Conservation (phyloP, 2,888 invertebrate genomes). For the Timema cristinae region DNA sequence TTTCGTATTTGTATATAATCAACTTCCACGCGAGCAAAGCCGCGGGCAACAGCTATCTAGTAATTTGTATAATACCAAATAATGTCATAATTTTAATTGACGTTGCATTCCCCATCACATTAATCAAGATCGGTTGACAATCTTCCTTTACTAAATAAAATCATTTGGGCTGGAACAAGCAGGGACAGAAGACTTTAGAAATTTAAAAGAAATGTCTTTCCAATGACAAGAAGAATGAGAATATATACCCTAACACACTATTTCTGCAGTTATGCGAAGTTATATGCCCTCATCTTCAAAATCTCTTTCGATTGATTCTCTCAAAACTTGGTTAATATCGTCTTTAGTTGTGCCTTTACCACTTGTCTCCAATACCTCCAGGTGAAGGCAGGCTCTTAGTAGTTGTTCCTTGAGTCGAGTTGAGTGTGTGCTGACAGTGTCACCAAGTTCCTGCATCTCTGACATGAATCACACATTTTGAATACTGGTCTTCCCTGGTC, state of each 20-base stretch:
- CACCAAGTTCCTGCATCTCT: neutral
- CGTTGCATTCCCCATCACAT: no score
- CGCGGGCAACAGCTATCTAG: no score
- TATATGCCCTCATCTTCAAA: conserved; percentile 15
- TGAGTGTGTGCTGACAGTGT: neutral
- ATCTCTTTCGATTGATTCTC: neutral
- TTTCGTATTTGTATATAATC: no score
- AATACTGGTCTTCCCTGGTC: neutral
- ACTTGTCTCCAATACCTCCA: neutral
- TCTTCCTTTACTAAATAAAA: neutral
- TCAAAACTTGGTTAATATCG: neutral
- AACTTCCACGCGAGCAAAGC: no score
- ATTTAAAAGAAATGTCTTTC: neutral
- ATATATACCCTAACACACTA: conserved; percentile 17
- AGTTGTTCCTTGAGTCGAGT: conserved; percentile 13
- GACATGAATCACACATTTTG: neutral
- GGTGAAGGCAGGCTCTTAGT: conserved; percentile 14
- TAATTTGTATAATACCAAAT: no score
- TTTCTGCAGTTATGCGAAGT: conserved; percentile 15
- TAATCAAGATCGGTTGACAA: neutral
- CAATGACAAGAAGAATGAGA: neutral
- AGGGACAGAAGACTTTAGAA: neutral
- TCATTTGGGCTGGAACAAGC: neutral
- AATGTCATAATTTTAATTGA: no score
- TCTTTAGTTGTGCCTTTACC: conserved; percentile 12